These are phyloP conservation scores for Xylophagus ater DNA, from an alignment of 2,888 invertebrate genomes.

Conservation along the genomic window DNA sequence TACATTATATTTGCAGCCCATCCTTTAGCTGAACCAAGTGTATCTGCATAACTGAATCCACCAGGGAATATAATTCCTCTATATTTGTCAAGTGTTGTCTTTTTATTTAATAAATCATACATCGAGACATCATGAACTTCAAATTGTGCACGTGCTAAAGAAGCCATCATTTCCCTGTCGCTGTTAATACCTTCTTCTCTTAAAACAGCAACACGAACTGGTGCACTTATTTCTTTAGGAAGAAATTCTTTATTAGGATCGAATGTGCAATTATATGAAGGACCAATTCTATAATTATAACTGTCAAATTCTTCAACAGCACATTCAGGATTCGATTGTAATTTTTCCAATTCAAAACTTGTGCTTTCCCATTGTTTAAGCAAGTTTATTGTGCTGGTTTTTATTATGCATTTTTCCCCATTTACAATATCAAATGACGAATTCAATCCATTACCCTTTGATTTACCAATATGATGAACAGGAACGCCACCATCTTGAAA, in stretches of 20 bases:
- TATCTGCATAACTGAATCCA: slow-evolving; percentile 98
- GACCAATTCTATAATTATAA: slow-evolving; percentile 55
- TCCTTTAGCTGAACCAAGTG: slow-evolving; percentile 93
- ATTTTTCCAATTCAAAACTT: slow-evolving; percentile 76
- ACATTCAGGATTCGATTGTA: slow-evolving; percentile 71
- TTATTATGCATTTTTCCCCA: slow-evolving; percentile 38
- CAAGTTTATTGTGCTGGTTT: slow-evolving; percentile 52
- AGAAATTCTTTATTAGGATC: slow-evolving; percentile 48
- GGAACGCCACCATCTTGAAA: slow-evolving; percentile 52
- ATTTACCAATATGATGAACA: slow-evolving; percentile 56
- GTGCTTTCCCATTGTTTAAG: slow-evolving; percentile 92
- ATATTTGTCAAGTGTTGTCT: slow-evolving; percentile 65
- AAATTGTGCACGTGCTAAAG: slow-evolving; percentile 75
- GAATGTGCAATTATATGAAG: slow-evolving; percentile 61
- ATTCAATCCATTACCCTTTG: slow-evolving; percentile 54
- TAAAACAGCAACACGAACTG: slow-evolving; percentile 74
- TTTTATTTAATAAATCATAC: slow-evolving; percentile 70
- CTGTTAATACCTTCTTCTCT: slow-evolving; percentile 93
- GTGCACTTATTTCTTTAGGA: slow-evolving; percentile 33
- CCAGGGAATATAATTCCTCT: slow-evolving; percentile 86
- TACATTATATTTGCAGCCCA: slow-evolving; percentile 91
- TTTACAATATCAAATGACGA: slow-evolving; percentile 24
- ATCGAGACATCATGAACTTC: slow-evolving; percentile 91
- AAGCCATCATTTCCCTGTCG: slow-evolving; percentile 94
- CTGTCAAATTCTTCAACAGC: slow-evolving; percentile 67